These are phyloP conservation scores for Sinohyriopsis cumingii DNA, from an alignment of 2,888 invertebrate genomes.

Conservation along the genomic window DNA sequence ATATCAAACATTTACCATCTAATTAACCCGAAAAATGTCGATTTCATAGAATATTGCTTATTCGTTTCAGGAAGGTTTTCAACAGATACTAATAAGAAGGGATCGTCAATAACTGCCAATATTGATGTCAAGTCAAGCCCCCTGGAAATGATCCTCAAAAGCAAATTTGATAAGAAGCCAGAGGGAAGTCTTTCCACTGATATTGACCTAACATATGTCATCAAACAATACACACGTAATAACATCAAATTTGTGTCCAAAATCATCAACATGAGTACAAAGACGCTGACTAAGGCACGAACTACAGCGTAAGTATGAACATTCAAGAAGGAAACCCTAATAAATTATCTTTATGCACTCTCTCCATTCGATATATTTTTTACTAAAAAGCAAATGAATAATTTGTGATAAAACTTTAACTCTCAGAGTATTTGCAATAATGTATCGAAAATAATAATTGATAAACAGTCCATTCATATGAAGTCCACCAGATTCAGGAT, in stretches of 20 bases:
- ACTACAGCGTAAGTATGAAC: conserved; percentile 40
- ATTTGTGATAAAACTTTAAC: no score
- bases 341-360: not conserved
- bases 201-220: conserved; percentile 42
- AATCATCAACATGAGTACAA: conserved; percentile 43
- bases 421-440: no score
- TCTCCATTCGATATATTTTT: no score
- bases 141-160: conserved; percentile 27
- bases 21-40: no score
- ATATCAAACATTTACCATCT: no score
- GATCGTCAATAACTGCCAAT: conserved; percentile 9
- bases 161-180: conserved; percentile 29
- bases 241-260: conserved; percentile 47
- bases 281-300: conserved; percentile 38
- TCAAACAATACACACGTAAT: conserved; percentile 43
- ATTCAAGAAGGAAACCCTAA: no score
- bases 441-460: no score
- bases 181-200: conserved; percentile 31
- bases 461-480: not conserved
- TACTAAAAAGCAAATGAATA: no score
- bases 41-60: no score
- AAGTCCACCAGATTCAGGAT: not conserved
- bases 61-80: no score
- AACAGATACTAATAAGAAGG: no score
- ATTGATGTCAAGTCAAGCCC: conserved; percentile 30